These are phyloP conservation scores for Notiomystis cincta DNA, from an alignment of 2,113 vertebrate species.

Conservation along the genomic window DNA sequence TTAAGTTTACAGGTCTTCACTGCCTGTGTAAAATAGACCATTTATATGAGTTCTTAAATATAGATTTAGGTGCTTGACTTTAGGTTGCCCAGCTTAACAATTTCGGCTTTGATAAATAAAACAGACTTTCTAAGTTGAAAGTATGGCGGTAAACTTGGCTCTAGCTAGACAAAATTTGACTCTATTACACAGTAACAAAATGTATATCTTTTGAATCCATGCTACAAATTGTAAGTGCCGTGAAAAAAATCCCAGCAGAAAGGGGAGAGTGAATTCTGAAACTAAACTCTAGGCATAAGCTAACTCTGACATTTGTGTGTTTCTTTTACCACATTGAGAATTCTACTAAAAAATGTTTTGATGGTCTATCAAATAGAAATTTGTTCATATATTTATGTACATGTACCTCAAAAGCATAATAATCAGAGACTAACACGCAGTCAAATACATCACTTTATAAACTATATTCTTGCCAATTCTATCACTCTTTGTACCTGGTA, in stretches of 20 bases:
- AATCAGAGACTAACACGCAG: neutral
- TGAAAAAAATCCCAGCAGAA: neutral
- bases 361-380: neutral
- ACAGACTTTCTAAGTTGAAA: neutral
- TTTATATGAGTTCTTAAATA: slow-evolving; percentile 1
- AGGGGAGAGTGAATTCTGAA: neutral
- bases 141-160: neutral
- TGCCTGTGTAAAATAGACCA: neutral
- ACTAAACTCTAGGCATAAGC: neutral
- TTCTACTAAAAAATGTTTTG: neutral
- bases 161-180: neutral
- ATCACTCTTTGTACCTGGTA: neutral
- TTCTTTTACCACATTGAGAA: neutral
- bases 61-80: neutral
- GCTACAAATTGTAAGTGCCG: neutral
- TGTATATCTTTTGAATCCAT: neutral
- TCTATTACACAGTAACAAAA: neutral
- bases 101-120: slow-evolving; percentile 27
- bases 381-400: neutral
- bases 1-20: neutral
- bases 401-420: neutral
- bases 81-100: neutral
- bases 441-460: neutral
- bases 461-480: neutral
- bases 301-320: neutral